phyloP scores from a whole-genome alignment of 37 sponge, comb jelly and placozoan genomes.

The Haliclona indistincta region DNA sequence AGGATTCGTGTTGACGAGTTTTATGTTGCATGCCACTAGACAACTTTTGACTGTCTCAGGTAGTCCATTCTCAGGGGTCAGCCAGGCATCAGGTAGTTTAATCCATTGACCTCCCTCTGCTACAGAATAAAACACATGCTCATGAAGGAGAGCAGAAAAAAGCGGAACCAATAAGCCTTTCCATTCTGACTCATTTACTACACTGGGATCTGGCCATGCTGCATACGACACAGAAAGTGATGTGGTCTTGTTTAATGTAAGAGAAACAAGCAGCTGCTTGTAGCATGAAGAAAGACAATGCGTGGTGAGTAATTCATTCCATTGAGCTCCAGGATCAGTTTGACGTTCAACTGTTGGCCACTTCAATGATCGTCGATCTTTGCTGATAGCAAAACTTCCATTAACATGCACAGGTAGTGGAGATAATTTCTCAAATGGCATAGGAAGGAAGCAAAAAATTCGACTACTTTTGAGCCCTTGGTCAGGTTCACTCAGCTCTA shows the following conservation, averaged over 20 bases:
- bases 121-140: not conserved
- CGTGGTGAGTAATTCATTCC: constrained; percentile 52
- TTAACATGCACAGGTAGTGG: constrained; percentile 67
- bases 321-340: constrained; percentile 50
- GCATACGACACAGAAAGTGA: constrained; percentile 10
- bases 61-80: too few relatives aligned
- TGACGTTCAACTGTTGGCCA: constrained; percentile 54
- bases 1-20: too few relatives aligned
- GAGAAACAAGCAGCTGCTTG: constrained; percentile 24
- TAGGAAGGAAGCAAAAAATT: constrained; percentile 73
- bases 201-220: constrained; percentile 38
- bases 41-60: too few relatives aligned
- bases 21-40: too few relatives aligned
- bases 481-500: too few relatives aligned
- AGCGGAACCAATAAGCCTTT: constrained; percentile 6
- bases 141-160: not conserved
- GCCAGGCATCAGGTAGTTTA: too few relatives aligned
- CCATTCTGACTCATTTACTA: constrained; percentile 29
- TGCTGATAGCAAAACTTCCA: constrained; percentile 66
- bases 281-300: constrained; percentile 52
- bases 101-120: constrained; percentile 27
- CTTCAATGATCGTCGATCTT: constrained; percentile 52
- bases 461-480: too few relatives aligned
- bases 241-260: not conserved
- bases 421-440: constrained; percentile 46